These are phyloP conservation scores for Melanocharis versteri DNA, from an alignment of 2,113 vertebrate genomes.

Conservation along the genomic window DNA sequence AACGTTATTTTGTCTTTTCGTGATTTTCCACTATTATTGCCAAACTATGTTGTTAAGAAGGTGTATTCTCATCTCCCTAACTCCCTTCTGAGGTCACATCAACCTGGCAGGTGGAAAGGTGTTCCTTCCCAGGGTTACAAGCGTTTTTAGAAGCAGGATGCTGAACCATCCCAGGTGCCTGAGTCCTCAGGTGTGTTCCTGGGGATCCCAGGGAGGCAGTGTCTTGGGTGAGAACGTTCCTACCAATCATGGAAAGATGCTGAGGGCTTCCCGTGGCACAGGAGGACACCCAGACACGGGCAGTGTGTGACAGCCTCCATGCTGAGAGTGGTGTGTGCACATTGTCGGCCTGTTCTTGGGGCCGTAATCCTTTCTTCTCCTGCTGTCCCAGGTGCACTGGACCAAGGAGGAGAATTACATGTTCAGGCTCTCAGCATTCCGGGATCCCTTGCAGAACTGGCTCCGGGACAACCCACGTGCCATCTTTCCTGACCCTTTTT, in stretches of 20 bases:
- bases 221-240: neutral
- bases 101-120: neutral
- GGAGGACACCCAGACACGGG: neutral
- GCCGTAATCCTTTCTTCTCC: neutral
- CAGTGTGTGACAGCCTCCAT: rapidly evolving
- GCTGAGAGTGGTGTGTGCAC: neutral
- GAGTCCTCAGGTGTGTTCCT: neutral
- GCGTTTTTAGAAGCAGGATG: neutral
- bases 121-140: neutral
- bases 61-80: neutral
- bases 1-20: neutral
- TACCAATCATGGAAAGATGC: neutral
- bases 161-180: neutral
- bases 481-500: constrained; percentile 80
- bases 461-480: constrained; percentile 73
- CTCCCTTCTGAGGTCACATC: neutral
- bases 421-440: constrained; percentile 86
- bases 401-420: constrained; percentile 95
- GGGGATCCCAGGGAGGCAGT: neutral
- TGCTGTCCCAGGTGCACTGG: constrained; percentile 84
- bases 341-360: neutral
- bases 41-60: neutral
- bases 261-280: rapidly evolving
- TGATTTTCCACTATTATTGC: neutral
- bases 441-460: constrained; percentile 78